Conservation (phyloP, 2,888 invertebrate genomes). For the Dysmachus trigonus region DNA sequence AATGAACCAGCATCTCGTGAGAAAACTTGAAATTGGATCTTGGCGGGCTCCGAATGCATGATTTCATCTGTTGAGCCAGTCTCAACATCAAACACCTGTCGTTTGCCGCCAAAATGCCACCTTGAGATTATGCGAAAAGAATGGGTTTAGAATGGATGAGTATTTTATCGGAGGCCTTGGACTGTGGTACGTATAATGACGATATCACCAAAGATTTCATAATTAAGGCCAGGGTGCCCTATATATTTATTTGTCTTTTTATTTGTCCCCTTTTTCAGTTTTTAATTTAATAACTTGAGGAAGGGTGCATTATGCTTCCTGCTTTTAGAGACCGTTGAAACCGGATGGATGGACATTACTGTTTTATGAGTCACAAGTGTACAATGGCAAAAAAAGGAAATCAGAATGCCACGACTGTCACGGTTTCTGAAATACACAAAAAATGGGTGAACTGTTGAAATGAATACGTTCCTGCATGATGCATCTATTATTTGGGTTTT, state of each 20-base stretch:
- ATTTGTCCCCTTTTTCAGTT: background rate
- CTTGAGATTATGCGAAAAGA: background rate
- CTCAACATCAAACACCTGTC: conserved; percentile 29
- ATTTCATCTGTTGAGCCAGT: conserved; percentile 26
- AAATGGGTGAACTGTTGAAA: background rate
- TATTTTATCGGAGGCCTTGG: background rate
- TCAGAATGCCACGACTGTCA: background rate
- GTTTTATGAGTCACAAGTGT: background rate
- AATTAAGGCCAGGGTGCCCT: background rate
- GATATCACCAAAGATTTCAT: background rate
- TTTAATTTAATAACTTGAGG: background rate
- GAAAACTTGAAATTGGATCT: conserved; percentile 43
- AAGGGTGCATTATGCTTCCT: background rate
- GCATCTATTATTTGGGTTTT: conserved; percentile 7
- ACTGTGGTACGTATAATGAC: background rate
- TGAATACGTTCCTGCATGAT: background rate
- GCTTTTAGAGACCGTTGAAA: background rate
- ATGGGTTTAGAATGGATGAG: background rate
- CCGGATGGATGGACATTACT: conserved; percentile 33
- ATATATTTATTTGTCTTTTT: background rate
- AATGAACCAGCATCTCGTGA: conserved; percentile 37
- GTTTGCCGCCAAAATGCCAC: conserved; percentile 39
- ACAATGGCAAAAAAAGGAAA: background rate
- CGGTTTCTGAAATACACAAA: background rate
- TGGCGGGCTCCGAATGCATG: background rate